These are phyloP conservation scores for Typhlichthys eigenmanni DNA, from an alignment of 2,797 vertebrate species.

Conservation along the genomic window DNA sequence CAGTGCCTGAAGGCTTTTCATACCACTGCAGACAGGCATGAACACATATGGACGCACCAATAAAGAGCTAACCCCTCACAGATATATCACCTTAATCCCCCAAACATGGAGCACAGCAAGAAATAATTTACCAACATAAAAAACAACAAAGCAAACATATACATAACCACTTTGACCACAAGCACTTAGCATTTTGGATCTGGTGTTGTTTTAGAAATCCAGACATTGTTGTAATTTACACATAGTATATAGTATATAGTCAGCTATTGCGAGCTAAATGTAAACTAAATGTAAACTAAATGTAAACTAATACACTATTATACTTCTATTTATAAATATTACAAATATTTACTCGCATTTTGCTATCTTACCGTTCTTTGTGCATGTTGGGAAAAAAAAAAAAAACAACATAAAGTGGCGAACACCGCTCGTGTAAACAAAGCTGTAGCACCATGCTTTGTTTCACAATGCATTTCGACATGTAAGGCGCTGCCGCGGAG, in stretches of 20 bases:
- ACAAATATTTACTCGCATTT: no score
- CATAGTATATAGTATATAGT: background rate
- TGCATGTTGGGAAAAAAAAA: no score
- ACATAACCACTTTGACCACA: slow-evolving; percentile 53
- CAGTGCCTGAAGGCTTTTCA: slow-evolving; percentile 68
- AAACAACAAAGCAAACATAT: slow-evolving; percentile 62
- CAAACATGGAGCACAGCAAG: slow-evolving; percentile 53
- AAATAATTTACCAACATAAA: slow-evolving; percentile 62
- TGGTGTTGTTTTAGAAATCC: slow-evolving; percentile 47
- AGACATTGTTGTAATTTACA: slow-evolving; percentile 14
- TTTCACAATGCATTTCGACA: no score
- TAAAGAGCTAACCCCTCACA: slow-evolving; percentile 69
- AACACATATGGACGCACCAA: slow-evolving; percentile 65
- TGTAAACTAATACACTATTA: no score
- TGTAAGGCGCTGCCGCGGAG: no score
- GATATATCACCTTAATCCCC: slow-evolving; percentile 72
- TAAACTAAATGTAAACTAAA: no score
- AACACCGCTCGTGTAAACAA: no score
- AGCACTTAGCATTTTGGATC: slow-evolving; percentile 51
- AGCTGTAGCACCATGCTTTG: no score
- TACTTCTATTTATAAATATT: no score
- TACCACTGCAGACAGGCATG: slow-evolving; percentile 70
- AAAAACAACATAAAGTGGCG: no score
- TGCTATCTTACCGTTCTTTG: no score
- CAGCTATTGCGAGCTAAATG: no score